Base-by-base conservation (phyloP, 2,797 vertebrate genomes). In the Anas flavirostris region DNA sequence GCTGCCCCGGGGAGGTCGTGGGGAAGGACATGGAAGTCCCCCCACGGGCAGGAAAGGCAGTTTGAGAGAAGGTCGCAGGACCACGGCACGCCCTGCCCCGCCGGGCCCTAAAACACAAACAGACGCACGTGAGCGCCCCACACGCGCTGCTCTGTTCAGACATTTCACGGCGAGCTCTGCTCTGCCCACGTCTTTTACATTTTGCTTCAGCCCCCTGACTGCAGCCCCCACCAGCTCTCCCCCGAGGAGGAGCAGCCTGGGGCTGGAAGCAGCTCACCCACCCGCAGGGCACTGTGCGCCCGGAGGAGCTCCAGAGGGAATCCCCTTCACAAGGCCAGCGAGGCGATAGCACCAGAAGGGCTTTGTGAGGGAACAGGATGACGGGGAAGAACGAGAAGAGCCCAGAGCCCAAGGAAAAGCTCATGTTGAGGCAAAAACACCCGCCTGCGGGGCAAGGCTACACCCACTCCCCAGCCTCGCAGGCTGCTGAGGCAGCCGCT, bases 1-100 rank as follows among this genome's bases (percentile, higher is more conserved):
- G 68, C 89, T 94, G 91, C 89, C 91, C 82, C 84, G 89, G 82
- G 48, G 89, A 95, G 79, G 82, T 87, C 82, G 68, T 75, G 75
- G 4, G 91, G 78, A 95, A 96, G 92, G 93, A 96, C 94, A 81
- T 73, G 41, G 74, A 94, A 93, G 92, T 93, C 92, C 81, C 88
- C 28, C 60, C 75, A 79, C 26, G 68, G 60, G 87, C 88, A 89
- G 82, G 91, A 92, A 93, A 93, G 53, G 87, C 94, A 82, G 89
- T 68, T 25, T 91, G 82, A 95, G 33, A 68, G 89, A 87, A 96
- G 84, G 95, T 87, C 75, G 73, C 56, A 80, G 84, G 80, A 95
- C 82, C 68, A 74, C 79, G 31, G 44, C 43, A 41, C 85, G 76
- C 75, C 31, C 64, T 9, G 7, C 17, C 21, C 33, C 52, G 68